Conservation (phyloP, 2,888 invertebrate genomes). For the Diabrotica balteata region DNA sequence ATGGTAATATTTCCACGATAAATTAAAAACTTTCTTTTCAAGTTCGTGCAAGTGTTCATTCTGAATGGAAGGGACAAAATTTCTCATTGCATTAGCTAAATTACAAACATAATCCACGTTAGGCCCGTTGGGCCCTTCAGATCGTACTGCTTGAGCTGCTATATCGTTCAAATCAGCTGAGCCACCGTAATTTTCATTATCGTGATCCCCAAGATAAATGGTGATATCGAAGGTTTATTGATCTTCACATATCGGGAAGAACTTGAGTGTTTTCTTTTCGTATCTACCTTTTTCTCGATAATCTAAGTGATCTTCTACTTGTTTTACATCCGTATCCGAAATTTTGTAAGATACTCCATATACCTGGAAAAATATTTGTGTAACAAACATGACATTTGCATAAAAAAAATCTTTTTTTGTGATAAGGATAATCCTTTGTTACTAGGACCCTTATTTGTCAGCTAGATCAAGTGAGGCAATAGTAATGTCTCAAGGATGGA, state of each 20-base stretch:
- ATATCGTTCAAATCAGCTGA: slow-evolving; percentile 77
- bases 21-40: too few species aligned
- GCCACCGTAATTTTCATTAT: slow-evolving; percentile 77
- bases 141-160: slow-evolving; percentile 77
- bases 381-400: too few species aligned
- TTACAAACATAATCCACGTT: slow-evolving; percentile 93
- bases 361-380: slow-evolving; percentile 65
- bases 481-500: too few species aligned
- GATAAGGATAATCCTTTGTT: too few species aligned
- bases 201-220: slow-evolving; percentile 82
- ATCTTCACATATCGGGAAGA: slow-evolving; percentile 67
- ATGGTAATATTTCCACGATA: too few species aligned
- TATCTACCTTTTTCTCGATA: slow-evolving; percentile 94
- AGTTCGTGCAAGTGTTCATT: slow-evolving; percentile 75
- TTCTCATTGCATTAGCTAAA: slow-evolving; percentile 79
- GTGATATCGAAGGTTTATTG: slow-evolving; percentile 72
- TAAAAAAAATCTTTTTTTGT: too few species aligned
- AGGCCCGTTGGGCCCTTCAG: slow-evolving; percentile 88
- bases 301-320: slow-evolving; percentile 84
- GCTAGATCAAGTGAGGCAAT: too few species aligned
- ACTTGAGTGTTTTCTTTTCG: slow-evolving; percentile 72
- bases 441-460: too few species aligned
- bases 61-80: slow-evolving; percentile 72
- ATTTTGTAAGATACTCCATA: slow-evolving; percentile 95
- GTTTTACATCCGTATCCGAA: slow-evolving; percentile 68